phyloP scores from a whole-genome alignment of 2,888 invertebrate species.

The Malthinus seriepunctatus region DNA sequence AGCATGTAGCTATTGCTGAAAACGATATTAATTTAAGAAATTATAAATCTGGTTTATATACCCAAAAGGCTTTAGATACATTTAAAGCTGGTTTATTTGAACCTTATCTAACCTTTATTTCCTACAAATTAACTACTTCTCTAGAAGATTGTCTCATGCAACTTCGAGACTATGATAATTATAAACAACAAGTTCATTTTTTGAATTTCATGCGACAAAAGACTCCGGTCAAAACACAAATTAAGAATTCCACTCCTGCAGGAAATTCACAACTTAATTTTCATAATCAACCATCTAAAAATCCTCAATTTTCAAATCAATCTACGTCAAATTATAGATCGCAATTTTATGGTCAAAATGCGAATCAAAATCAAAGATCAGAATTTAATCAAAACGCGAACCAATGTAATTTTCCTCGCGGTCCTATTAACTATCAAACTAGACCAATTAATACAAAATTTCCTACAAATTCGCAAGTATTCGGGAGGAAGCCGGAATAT shows the following conservation, averaged over 20 bases:
- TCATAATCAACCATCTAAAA: no score
- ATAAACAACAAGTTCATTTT: constrained; percentile 13
- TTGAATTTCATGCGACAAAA: constrained; percentile 9
- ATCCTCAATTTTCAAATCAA: no score
- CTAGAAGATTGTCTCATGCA: constrained; percentile 12
- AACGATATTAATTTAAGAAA: constrained; percentile 7
- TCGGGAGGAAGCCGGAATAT: constrained; percentile 6
- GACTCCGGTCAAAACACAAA: neutral
- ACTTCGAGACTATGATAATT: constrained; percentile 17
- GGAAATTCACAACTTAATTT: no score
- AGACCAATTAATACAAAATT: neutral
- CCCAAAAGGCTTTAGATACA: constrained; percentile 10
- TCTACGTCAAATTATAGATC: no score
- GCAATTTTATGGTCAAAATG: no score
- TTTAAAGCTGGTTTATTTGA: constrained; percentile 20
- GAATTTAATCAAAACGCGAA: no score
- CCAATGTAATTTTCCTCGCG: no score
- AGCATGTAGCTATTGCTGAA: constrained; percentile 23
- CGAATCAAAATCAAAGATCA: no score
- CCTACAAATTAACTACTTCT: neutral
- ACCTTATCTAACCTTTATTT: constrained; percentile 12
- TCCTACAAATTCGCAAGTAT: constrained; percentile 11
- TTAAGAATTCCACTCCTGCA: neutral
- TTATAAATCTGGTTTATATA: constrained; percentile 16
- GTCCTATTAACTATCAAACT: no score